Base-by-base conservation (phyloP, 1,140 invertebrate species). In the Cherax quadricarinatus region DNA sequence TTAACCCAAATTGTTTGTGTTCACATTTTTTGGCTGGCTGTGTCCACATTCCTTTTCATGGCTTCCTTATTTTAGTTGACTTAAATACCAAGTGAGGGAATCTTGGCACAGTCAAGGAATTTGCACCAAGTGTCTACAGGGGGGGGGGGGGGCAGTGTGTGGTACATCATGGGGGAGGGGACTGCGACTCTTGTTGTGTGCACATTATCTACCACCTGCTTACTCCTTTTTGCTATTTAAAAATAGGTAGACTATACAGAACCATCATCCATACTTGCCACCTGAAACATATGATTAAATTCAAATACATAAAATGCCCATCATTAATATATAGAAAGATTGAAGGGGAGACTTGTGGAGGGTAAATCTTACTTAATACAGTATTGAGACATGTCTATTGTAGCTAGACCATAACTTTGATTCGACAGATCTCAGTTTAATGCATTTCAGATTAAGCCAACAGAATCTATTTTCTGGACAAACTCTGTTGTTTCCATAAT, bases 21-120 rank as follows among this genome's bases (percentile, higher is more conserved):
- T 30, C 60, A 75, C 62, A 89, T 41, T 78, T 85, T 90, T 83
- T 90, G 88, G 88, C 88, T 84, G 66, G 66, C 82, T 53, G 48
- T 53, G 62, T 75, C 49, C 62, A 84, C 88, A 90, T 90, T 90
- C 88, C 88, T 75, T 82, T n/a, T 24, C 51, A 48, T 85, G 88
- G 70, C 88, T 90, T 90, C 88, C 88, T 90, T 90, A 90, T 90
- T 90, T 90, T 90, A 90, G 88, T 83, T 90, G 81, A 90, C 88
- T 90, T 83, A 90, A 90, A 90, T 90, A 90, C 88, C 88, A 90
- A 90, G 82, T 21, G 16, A 51, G 86, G 85, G 66, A 73, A 24
- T 84, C 88, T 90, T 90, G 88, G 88, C 88, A 90, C 81, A 75
- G 70, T n/a, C 53, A 18, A 85, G 88, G 88, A 90, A 90, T 90